Evolutionary conservation across 2,888 invertebrate species (phyloP).

Genomic region (Cheilosia urbana): DNA sequence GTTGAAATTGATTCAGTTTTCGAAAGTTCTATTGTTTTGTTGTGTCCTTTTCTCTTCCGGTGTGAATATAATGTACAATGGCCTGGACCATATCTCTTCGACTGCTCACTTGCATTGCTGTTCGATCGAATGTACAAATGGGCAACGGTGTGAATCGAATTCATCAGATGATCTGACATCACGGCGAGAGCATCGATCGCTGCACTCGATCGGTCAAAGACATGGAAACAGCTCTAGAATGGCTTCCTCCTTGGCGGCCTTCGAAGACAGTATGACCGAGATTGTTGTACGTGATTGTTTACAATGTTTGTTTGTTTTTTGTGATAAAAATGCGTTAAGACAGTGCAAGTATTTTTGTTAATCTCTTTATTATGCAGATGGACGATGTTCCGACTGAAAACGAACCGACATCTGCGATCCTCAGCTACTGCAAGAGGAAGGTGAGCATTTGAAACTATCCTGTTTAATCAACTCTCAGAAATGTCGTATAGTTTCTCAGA

Average conservation of each 20-base stretch:
- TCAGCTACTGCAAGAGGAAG: slow-evolving; percentile 92
- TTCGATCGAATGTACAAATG: slow-evolving; percentile 61
- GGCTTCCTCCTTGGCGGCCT: slow-evolving; percentile 72
- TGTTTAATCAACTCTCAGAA: background rate
- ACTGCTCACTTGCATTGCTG: slow-evolving; percentile 33
- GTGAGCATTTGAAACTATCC: slow-evolving; percentile 79
- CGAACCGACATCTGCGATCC: slow-evolving; percentile 90
- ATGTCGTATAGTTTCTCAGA: slow-evolving; percentile 86
- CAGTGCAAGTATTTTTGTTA: slow-evolving; percentile 79
- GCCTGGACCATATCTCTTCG: slow-evolving; percentile 28
- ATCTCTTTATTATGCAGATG: slow-evolving; percentile 84
- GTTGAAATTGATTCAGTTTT: background rate
- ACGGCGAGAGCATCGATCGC: slow-evolving; percentile 32
- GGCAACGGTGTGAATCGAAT: slow-evolving; percentile 31
- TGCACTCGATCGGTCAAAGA: slow-evolving; percentile 50
- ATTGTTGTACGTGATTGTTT: slow-evolving; percentile 76
- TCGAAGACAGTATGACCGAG: slow-evolving; percentile 77
- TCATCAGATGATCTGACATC: slow-evolving; percentile 48
- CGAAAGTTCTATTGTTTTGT: background rate
- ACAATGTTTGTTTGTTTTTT: slow-evolving; percentile 68
- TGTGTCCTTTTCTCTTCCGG: slow-evolving; percentile 25
- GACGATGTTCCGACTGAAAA: slow-evolving; percentile 88
- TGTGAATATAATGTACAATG: slow-evolving; percentile 53
- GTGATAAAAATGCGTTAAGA: slow-evolving; percentile 77
- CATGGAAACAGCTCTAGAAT: slow-evolving; percentile 63